These are phyloP conservation scores for Acanthaster planci DNA, from an alignment of 35 echinoderm and acorn worm species.

Conservation along the genomic window DNA sequence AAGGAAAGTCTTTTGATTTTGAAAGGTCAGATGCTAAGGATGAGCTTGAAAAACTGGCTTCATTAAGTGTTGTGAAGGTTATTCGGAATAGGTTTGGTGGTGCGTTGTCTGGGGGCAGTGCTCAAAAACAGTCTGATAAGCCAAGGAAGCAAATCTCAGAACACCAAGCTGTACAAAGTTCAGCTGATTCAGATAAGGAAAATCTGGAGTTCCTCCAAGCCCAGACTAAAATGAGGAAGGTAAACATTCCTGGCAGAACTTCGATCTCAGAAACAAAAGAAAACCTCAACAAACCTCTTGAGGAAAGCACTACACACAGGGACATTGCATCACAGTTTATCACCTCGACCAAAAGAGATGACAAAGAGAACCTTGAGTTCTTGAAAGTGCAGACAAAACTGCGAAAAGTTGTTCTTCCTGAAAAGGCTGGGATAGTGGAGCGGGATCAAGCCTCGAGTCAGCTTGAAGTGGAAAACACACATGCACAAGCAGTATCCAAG, in stretches of 20 bases:
- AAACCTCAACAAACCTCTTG: too few species aligned
- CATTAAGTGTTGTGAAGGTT: background rate
- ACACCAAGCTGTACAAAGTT: background rate
- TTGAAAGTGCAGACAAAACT: slow-evolving; percentile 1
- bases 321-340: too few species aligned
- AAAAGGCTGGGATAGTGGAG: slow-evolving; percentile 13
- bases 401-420: background rate
- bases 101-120: background rate
- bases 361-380: background rate
- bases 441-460: background rate
- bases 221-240: too few species aligned
- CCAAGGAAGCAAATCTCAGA: background rate
- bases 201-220: too few species aligned
- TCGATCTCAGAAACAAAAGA: too few species aligned
- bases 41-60: slow-evolving; percentile 8
- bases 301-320: too few species aligned
- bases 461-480: too few species aligned
- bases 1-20: background rate
- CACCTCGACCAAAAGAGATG: background rate
- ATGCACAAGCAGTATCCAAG: background rate
- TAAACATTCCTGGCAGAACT: too few species aligned
- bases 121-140: background rate
- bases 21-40: background rate
- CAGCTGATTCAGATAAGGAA: background rate
- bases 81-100: background rate